Base-by-base conservation (phyloP, 2,113 vertebrate genomes). In the Thunnus maccoyii region DNA sequence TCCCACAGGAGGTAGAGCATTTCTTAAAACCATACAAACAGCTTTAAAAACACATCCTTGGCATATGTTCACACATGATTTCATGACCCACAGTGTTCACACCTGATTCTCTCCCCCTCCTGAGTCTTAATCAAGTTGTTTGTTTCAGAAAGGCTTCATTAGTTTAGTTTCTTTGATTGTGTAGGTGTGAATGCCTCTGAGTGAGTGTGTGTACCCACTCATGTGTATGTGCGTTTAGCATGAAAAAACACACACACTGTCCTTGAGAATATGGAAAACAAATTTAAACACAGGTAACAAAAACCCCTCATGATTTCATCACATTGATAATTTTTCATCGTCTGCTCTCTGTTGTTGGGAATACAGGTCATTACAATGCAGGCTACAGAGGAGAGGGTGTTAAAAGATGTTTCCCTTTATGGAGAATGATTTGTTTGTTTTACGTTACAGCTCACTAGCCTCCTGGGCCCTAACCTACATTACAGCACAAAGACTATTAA, bases 391-490 rank as follows among this genome's bases (percentile, higher is more conserved):
- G 63, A 52, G 68, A 67, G 47, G 73, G 75, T 79, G 86, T 85
- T 86, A 82, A 90, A 63, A 82, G 64, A 81, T 86, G 86, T 84
- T 92, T 89, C 89, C 57, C 64, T 84, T 90, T 67, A 89, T 82
- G 58, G 87, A 81, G 82, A 86, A 69, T 86, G 81, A 91, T 94
- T 92, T 94, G 91, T 93, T 93, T 92, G 88, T 91, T 92, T 93
- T 84, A 86, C 73, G 68, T 89, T 89, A 36, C 78, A 74, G 72
- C 76, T 17, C 4, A 0, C 73, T 11, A 15, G 83, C 85, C 93
- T 91, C 94, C 54, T 25, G 91, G 90, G 94, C 52, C 88, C 84
- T 92, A 94, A 90, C 93, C 95, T 94, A 95, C 89, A 94, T 94
- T 94, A 89, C 85, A 85, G 77, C 82, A 91, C 85, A 91, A 93